A percentile compares a stretch with the other conserved stretches of the same genome.
Evolutionary conservation across 2,113 vertebrate species (phyloP).

Genomic region (Jaculus jaculus): DNA sequence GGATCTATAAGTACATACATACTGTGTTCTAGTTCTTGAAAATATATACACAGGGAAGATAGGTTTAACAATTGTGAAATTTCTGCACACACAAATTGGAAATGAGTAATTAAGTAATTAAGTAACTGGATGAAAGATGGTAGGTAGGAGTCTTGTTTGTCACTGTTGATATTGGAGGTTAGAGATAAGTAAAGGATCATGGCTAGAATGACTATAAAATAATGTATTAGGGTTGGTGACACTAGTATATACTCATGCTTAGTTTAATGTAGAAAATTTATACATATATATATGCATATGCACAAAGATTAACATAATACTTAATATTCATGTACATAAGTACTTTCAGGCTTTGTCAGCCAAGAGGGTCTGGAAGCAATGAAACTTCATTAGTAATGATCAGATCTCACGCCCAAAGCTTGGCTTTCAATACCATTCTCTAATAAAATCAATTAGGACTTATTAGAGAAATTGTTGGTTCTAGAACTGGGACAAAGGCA

Average conservation of each 20-base stretch:
- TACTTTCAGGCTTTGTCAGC: neutral
- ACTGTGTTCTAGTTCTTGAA: neutral
- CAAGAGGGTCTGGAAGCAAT: neutral
- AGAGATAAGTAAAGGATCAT: neutral
- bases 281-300: neutral
- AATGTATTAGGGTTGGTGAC: neutral
- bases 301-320: too few species aligned
- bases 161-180: neutral
- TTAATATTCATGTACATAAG: too few species aligned
- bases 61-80: neutral
- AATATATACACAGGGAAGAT: rapidly evolving
- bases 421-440: neutral
- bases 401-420: neutral
- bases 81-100: neutral
- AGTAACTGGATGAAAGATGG: too few species aligned
- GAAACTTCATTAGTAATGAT: neutral
- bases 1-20: too few species aligned
- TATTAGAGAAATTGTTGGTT: neutral
- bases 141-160: neutral
- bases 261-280: neutral
- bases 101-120: neutral
- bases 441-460: neutral
- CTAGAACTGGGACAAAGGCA: neutral
- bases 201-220: neutral
- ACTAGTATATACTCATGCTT: too few species aligned